These are phyloP conservation scores for Datnioides undecimradiatus DNA, from an alignment of 2,113 vertebrate species.

Conservation along the genomic window DNA sequence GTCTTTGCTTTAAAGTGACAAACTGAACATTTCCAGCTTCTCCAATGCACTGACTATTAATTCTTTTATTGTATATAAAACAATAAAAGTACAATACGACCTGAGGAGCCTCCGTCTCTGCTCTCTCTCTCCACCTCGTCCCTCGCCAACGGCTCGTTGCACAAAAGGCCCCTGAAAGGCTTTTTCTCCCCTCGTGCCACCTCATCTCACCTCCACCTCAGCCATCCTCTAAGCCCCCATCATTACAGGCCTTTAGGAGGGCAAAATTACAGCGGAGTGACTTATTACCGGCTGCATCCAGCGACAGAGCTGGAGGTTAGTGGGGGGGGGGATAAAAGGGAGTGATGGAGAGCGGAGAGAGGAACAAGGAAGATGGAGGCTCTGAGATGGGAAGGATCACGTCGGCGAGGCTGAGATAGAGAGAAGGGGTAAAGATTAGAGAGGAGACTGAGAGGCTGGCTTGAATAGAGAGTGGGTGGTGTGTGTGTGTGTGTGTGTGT, in stretches of 20 bases:
- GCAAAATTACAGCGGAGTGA: conserved; percentile 79
- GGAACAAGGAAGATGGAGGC: conserved; percentile 47
- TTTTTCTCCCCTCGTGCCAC: conserved; percentile 54
- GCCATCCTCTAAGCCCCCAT: conserved; percentile 63
- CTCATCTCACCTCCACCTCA: conserved; percentile 57
- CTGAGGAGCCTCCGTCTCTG: conserved; percentile 8
- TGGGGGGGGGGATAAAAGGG: conserved; percentile 37
- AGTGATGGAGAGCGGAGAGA: conserved; percentile 34
- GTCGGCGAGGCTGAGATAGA: conserved; percentile 27
- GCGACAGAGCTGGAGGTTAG: conserved; percentile 43
- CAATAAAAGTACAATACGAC: conserved; percentile 23
- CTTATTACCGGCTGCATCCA: conserved; percentile 72
- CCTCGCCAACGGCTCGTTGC: conserved; percentile 9
- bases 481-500: not conserved
- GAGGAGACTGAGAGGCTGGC: conserved; percentile 33
- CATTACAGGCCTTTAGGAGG: conserved; percentile 74
- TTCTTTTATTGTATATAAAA: not conserved
- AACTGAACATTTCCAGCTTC: too few species aligned
- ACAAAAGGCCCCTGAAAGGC: conserved; percentile 60
- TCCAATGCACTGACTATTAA: not conserved
- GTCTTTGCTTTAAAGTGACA: too few species aligned
- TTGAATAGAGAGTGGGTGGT: conserved; percentile 35
- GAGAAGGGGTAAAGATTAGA: conserved; percentile 41
- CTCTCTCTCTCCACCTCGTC: not conserved
- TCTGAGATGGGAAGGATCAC: conserved; percentile 45